Evolutionary conservation across 2,888 invertebrate species (phyloP).

Genomic region (Leucania comma): DNA sequence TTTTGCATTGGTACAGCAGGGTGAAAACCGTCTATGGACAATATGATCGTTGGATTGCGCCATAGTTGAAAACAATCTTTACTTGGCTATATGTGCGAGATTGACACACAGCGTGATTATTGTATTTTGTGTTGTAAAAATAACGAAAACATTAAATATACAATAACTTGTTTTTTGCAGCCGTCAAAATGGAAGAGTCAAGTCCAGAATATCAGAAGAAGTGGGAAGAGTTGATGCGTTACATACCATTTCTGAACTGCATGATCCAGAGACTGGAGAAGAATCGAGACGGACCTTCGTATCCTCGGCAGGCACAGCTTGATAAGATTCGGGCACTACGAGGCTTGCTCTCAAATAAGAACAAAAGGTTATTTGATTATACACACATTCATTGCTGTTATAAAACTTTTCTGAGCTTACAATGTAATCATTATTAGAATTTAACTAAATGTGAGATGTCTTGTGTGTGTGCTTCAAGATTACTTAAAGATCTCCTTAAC

Average conservation of each 20-base stretch:
- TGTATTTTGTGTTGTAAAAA: not conserved
- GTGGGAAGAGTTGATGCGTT: conserved; percentile 92
- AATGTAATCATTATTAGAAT: not conserved
- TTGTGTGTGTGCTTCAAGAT: not conserved
- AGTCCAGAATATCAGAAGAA: conserved; percentile 89
- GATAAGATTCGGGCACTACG: conserved; percentile 92
- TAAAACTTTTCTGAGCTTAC: not conserved
- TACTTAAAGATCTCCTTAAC: not conserved
- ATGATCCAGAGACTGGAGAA: conserved; percentile 92
- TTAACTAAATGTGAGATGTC: not conserved
- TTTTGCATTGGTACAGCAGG: no score
- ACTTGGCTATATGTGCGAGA: not conserved
- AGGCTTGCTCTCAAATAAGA: conserved; percentile 91
- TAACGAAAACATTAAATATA: conserved; percentile 3
- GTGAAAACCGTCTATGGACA: no score
- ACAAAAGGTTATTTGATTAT: conserved; percentile 86
- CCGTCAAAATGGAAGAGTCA: conserved; percentile 77
- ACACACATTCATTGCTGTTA: conserved; percentile 15
- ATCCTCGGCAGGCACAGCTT: conserved; percentile 91
- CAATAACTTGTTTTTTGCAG: conserved; percentile 72
- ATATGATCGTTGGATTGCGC: conserved; percentile 10
- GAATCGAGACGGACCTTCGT: conserved; percentile 80
- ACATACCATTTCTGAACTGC: conserved; percentile 93
- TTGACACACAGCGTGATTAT: conserved; percentile 31
- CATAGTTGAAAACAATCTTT: conserved; percentile 5